These are phyloP conservation scores for Anastrepha obliqua DNA, from an alignment of 1,140 invertebrate genomes.

Conservation along the genomic window DNA sequence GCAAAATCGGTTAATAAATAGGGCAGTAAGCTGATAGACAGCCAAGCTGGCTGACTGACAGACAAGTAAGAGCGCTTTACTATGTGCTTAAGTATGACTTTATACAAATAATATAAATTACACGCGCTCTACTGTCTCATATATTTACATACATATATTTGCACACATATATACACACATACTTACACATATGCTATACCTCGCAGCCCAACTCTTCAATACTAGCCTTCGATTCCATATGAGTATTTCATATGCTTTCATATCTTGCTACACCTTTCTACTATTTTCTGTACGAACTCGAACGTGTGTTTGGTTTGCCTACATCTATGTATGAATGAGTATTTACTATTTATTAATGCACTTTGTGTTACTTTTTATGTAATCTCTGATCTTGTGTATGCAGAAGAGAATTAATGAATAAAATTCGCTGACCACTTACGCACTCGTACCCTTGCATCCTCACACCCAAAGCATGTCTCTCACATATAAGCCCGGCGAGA, in stretches of 20 bases:
- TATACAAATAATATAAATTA: constrained; percentile 35
- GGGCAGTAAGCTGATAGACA: constrained; percentile 11
- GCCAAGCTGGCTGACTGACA: background rate
- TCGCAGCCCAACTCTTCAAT: background rate
- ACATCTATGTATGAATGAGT: background rate
- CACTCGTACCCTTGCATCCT: too few relatives aligned
- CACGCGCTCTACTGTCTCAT: background rate
- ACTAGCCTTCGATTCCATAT: background rate
- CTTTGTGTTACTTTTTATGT: background rate
- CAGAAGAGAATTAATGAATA: constrained; percentile 10
- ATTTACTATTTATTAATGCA: background rate
- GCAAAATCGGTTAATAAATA: constrained; percentile 35
- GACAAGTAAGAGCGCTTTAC: background rate
- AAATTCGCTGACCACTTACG: background rate
- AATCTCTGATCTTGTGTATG: background rate
- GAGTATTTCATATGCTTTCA: background rate
- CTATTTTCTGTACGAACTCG: background rate
- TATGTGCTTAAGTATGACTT: background rate
- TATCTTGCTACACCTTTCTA: background rate
- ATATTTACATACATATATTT: too few relatives aligned
- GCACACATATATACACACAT: background rate
- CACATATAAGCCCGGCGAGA: too few relatives aligned
- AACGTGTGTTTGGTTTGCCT: background rate
- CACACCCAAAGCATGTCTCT: too few relatives aligned
- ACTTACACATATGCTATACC: background rate